Percentiles rank a stretch among this genome's conserved stretches.
phyloP scores from a whole-genome alignment of 2,797 vertebrate species.

The Onychomys arenicola region DNA sequence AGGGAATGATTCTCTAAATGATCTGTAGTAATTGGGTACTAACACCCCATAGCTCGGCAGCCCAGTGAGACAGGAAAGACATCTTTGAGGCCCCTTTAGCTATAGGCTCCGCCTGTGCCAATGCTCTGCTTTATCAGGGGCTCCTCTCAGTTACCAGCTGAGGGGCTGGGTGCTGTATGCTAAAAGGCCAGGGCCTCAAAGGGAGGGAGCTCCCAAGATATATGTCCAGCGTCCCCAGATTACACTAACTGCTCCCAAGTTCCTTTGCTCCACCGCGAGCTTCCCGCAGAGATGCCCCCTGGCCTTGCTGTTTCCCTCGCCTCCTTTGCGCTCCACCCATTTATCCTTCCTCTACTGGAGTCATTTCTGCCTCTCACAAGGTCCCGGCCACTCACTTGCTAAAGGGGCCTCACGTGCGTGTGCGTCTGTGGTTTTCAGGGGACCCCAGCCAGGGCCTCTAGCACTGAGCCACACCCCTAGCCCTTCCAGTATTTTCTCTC shows the following conservation, averaged over 20 bases:
- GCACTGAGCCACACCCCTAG: not conserved
- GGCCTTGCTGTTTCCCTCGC: not conserved
- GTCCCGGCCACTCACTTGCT: not conserved
- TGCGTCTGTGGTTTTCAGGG: not conserved
- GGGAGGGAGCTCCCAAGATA: not conserved
- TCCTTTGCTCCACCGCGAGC: not conserved
- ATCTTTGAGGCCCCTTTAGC: not conserved
- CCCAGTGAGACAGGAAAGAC: not conserved
- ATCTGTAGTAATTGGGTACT: not conserved
- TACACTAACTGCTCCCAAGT: not conserved
- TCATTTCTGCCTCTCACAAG: not conserved
- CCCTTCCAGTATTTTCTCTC: not conserved
- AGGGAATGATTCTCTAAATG: not conserved
- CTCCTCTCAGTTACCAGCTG: not conserved
- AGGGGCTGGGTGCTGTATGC: not conserved
- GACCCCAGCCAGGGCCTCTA: too few relatives aligned
- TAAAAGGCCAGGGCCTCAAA: not conserved
- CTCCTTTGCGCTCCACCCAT: accelerated
- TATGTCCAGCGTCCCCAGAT: not conserved
- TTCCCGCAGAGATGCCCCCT: not conserved
- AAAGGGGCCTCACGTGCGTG: too few relatives aligned
- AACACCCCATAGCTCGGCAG: not conserved
- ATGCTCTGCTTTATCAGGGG: not conserved
- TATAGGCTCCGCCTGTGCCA: not conserved
- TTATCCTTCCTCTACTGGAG: not conserved